Evolutionary conservation across 2,888 invertebrate genomes (phyloP).

Genomic region (Altica lythri): DNA sequence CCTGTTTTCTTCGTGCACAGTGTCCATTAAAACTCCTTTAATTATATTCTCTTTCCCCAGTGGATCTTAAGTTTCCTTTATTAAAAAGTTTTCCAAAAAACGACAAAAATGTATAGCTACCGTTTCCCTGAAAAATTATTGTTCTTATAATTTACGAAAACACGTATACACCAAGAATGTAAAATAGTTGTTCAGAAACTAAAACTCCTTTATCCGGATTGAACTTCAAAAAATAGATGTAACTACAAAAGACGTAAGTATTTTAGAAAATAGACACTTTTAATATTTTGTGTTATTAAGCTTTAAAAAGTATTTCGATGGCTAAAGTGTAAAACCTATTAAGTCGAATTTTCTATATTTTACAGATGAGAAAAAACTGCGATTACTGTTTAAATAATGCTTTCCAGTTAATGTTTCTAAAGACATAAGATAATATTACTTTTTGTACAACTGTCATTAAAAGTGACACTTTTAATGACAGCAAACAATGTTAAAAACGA

Average conservation of each 20-base stretch:
- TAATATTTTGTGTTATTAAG: too few species aligned
- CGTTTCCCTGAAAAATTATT: constrained; percentile 43
- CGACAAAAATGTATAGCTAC: constrained; percentile 38
- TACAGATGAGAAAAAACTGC: background rate
- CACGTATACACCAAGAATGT: constrained; percentile 18
- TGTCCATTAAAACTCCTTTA: constrained; percentile 52
- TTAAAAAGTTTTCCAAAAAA: constrained; percentile 47
- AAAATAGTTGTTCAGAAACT: constrained; percentile 24
- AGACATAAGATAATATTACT: too few species aligned
- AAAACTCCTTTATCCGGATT: background rate
- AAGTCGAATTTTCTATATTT: background rate
- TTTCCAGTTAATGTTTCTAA: too few species aligned
- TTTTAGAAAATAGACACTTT: too few species aligned
- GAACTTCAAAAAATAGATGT: too few species aligned
- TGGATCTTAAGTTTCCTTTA: constrained; percentile 47
- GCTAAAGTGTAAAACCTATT: too few species aligned
- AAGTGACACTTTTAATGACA: too few species aligned
- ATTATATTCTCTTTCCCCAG: constrained; percentile 46
- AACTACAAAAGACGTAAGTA: too few species aligned
- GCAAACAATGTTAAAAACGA: too few species aligned
- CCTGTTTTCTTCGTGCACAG: constrained; percentile 51
- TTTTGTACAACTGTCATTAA: too few species aligned
- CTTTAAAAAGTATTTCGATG: background rate
- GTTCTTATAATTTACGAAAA: constrained; percentile 36
- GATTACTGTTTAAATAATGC: too few species aligned